Conservation (phyloP, 2,888 invertebrate species). For the Phortica okadai region DNA sequence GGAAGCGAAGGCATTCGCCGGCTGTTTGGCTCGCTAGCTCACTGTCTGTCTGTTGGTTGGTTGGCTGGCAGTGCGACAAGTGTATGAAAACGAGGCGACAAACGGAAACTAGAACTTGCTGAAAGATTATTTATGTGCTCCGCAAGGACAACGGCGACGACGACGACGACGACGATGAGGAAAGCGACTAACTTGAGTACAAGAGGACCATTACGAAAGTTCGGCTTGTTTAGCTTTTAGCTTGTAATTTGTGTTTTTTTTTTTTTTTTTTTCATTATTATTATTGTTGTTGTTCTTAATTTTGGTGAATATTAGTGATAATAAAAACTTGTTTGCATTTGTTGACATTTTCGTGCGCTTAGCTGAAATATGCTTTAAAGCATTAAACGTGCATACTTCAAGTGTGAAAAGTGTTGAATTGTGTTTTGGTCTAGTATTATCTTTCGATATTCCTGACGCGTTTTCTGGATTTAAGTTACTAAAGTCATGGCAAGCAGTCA, state of each 20-base stretch:
- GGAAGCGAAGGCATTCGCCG: slow-evolving; percentile 36
- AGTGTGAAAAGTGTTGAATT: too few relatives aligned
- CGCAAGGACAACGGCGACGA: slow-evolving; percentile 26
- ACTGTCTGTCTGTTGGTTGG: background rate
- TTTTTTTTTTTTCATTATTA: slow-evolving; percentile 1
- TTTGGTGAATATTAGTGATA: slow-evolving; percentile 19
- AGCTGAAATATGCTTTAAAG: background rate
- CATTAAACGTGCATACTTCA: background rate
- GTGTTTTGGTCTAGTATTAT: too few relatives aligned
- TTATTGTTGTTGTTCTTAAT: slow-evolving; percentile 14
- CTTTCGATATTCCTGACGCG: too few relatives aligned
- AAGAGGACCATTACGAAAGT: background rate
- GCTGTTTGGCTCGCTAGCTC: slow-evolving; percentile 1
- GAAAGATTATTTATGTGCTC: slow-evolving; percentile 37
- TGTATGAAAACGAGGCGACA: slow-evolving; percentile 52
- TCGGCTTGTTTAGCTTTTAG: background rate
- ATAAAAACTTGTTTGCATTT: slow-evolving; percentile 15
- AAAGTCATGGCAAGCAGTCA: too few relatives aligned
- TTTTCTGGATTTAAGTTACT: too few relatives aligned
- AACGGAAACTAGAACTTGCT: slow-evolving; percentile 28
- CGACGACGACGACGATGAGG: slow-evolving; percentile 2
- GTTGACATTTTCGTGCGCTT: background rate
- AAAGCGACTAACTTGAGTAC: background rate
- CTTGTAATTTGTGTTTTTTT: background rate
- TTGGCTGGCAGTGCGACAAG: slow-evolving; percentile 8